phyloP scores from a whole-genome alignment of 2,888 invertebrate genomes.

The Malthinus seriepunctatus region DNA sequence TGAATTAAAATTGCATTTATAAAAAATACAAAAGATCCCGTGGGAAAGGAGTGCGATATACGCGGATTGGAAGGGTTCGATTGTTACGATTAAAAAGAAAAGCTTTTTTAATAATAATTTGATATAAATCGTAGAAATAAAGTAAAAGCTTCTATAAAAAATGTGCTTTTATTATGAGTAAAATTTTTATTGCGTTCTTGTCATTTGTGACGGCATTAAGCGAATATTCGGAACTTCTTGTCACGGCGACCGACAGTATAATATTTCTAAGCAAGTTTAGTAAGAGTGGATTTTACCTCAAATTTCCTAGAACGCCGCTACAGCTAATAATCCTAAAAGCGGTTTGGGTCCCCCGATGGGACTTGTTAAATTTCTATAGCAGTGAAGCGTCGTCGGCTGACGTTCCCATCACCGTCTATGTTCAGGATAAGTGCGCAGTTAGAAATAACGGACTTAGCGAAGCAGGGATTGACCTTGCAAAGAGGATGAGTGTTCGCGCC shows the following conservation, averaged over 20 bases:
- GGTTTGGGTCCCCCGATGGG: conserved; percentile 24
- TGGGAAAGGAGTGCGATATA: too few relatives aligned
- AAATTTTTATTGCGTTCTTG: too few relatives aligned
- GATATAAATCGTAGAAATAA: too few relatives aligned
- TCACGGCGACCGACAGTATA: neutral
- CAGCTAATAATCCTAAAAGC: conserved; percentile 28
- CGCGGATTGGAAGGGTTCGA: too few relatives aligned
- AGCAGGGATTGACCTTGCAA: conserved; percentile 24
- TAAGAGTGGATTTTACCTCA: conserved; percentile 14
- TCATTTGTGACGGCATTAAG: too few relatives aligned
- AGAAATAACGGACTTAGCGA: conserved; percentile 27
- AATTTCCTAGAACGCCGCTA: conserved; percentile 21
- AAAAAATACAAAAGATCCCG: too few relatives aligned
- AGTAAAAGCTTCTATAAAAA: too few relatives aligned
- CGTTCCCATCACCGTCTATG: conserved; percentile 23
- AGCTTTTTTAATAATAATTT: too few relatives aligned
- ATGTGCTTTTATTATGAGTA: too few relatives aligned
- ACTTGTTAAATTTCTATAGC: conserved; percentile 26
- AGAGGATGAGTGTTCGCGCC: conserved; percentile 30
- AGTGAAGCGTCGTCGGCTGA: conserved; percentile 19
- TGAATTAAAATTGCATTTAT: too few relatives aligned
- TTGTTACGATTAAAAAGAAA: too few relatives aligned
- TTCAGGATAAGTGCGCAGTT: conserved; percentile 28
- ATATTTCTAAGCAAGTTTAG: conserved; percentile 6
- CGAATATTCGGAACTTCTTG: too few relatives aligned